Evolutionary conservation across 1,140 invertebrate species (phyloP).

Genomic region (Aphelenchoides fujianensis): DNA sequence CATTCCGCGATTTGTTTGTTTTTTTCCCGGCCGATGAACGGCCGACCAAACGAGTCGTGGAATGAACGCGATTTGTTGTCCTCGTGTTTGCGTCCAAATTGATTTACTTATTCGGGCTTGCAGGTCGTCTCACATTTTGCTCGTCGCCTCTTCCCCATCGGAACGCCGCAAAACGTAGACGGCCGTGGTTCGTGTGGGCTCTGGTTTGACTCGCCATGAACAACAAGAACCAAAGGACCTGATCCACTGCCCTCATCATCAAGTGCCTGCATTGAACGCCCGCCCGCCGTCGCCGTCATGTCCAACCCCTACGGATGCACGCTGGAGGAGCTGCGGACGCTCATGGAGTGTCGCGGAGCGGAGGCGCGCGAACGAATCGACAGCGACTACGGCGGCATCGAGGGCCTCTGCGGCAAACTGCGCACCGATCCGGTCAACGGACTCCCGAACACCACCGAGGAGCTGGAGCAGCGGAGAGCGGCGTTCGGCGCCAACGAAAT

Average conservation of each 20-base stretch:
- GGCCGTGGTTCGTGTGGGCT: too few species aligned
- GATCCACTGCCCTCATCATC: too few species aligned
- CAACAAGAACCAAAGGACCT: neutral
- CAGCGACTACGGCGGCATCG: slow-evolving; percentile 76
- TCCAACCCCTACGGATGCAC: neutral
- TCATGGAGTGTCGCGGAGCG: slow-evolving; percentile 86
- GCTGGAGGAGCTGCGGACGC: slow-evolving; percentile 64
- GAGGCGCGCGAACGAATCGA: slow-evolving; percentile 81
- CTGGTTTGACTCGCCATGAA: neutral
- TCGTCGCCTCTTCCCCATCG: too few species aligned
- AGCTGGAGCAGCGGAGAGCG: slow-evolving; percentile 84
- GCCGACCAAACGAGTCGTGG: too few species aligned
- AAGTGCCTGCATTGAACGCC: too few species aligned
- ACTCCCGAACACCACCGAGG: slow-evolving; percentile 80
- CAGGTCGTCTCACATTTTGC: too few species aligned
- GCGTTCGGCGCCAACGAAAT: slow-evolving; percentile 96
- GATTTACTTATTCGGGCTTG: too few species aligned
- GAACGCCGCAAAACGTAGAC: too few species aligned
- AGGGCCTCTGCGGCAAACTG: slow-evolving; percentile 84
- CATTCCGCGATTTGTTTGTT: too few species aligned
- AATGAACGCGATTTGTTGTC: too few species aligned
- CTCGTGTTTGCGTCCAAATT: too few species aligned
- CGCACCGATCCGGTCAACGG: slow-evolving; percentile 85
- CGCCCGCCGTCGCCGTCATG: neutral
- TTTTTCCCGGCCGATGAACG: too few species aligned